Evolutionary conservation across 2,797 vertebrate genomes (phyloP).

Genomic region (Pempheris klunzingeri): DNA sequence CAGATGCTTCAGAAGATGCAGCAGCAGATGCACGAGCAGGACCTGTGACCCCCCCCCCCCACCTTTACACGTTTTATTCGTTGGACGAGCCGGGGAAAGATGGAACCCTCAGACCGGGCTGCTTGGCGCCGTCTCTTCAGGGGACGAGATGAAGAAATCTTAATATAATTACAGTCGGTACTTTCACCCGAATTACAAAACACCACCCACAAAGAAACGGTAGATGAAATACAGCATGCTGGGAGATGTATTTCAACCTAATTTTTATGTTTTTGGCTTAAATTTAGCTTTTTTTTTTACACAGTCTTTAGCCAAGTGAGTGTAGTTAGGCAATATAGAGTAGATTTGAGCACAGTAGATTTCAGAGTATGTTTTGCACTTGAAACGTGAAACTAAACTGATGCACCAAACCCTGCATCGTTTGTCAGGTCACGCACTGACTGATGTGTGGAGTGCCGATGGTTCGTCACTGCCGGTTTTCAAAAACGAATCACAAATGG

Average conservation of each 20-base stretch:
- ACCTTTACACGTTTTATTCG: neutral
- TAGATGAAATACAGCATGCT: constrained; percentile 50
- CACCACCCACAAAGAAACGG: neutral
- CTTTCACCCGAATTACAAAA: neutral
- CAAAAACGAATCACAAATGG: neutral
- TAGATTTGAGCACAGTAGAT: constrained; percentile 40
- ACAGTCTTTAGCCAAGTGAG: constrained; percentile 60
- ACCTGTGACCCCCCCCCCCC: constrained; percentile 87
- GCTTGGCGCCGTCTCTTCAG: neutral
- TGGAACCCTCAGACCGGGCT: neutral
- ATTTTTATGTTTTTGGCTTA: constrained; percentile 3
- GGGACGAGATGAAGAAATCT: neutral
- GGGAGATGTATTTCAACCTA: neutral
- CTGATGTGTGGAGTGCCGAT: no score
- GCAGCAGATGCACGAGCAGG: constrained; percentile 98
- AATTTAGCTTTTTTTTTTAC: constrained; percentile 29
- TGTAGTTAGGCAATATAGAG: constrained; percentile 36
- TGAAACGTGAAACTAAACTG: neutral
- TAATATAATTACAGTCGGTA: neutral
- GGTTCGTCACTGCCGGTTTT: neutral
- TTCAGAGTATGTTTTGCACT: constrained; percentile 34
- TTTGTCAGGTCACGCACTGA: constrained; percentile 1
- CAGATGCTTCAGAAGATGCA: constrained; percentile 99
- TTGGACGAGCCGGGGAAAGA: neutral
- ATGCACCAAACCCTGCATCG: neutral